Evolutionary conservation across 2,113 vertebrate species (phyloP).

Genomic region (Sebastes schlegelii): DNA sequence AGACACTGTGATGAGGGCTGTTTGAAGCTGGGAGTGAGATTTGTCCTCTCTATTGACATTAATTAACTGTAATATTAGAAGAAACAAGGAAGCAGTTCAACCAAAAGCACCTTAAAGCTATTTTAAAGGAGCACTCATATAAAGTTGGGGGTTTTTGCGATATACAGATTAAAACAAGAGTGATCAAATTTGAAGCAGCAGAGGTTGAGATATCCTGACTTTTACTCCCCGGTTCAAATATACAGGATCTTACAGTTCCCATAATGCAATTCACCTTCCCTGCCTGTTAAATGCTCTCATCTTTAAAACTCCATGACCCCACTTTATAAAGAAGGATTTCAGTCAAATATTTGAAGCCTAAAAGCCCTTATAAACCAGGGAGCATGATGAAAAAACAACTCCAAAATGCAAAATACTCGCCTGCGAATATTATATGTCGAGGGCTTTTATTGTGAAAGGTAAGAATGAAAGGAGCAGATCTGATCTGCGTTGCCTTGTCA

Average conservation of each 20-base stretch:
- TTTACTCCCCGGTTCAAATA: not conserved
- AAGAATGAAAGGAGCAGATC: too few relatives aligned
- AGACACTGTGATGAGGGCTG: not conserved
- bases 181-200: not conserved
- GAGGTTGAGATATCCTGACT: not conserved
- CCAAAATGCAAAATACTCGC: too few relatives aligned
- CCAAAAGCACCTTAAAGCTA: not conserved
- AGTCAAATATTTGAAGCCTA: not conserved
- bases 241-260: conserved; percentile 2
- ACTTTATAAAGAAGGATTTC: not conserved
- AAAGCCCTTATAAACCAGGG: too few relatives aligned
- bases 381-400: too few relatives aligned
- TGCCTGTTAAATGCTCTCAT: not conserved
- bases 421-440: too few relatives aligned
- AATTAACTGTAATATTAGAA: not conserved
- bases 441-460: too few relatives aligned
- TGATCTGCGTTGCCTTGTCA: too few relatives aligned
- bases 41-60: not conserved
- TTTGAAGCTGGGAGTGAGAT: not conserved
- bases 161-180: not conserved
- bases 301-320: not conserved
- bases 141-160: not conserved
- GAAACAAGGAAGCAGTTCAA: not conserved
- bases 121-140: not conserved
- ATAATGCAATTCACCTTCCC: not conserved